Conservation (phyloP, 2,113 vertebrate species). For the Ictidomys tridecemlineatus region DNA sequence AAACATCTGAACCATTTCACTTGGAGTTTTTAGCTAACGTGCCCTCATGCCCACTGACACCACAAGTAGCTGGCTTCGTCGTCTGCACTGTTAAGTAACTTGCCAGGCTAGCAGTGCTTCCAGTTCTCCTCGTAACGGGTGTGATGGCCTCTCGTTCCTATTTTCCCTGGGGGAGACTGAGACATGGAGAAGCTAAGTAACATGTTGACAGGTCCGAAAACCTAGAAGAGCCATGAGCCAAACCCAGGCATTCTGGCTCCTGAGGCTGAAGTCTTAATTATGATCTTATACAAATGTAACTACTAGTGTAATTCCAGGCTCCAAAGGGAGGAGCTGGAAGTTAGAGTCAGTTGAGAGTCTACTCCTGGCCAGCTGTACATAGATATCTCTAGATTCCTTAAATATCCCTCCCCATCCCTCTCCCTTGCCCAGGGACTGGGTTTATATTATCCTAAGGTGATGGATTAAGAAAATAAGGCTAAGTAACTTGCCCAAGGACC, state of each 20-base stretch:
- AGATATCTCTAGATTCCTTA: background rate
- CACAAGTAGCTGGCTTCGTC: rapidly evolving
- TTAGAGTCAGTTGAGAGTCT: background rate
- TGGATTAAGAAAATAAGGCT: background rate
- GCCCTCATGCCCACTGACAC: background rate
- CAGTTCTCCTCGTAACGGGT: rapidly evolving
- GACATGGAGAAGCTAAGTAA: background rate
- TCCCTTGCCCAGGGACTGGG: background rate
- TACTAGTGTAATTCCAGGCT: background rate
- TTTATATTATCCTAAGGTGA: background rate
- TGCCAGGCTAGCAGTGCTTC: too few relatives aligned
- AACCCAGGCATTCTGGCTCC: background rate
- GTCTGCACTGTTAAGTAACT: too few relatives aligned
- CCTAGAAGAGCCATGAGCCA: background rate
- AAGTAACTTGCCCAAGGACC: background rate
- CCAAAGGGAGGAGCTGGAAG: background rate
- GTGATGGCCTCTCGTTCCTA: background rate
- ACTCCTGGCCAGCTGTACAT: background rate
- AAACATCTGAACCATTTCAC: background rate
- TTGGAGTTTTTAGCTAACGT: background rate
- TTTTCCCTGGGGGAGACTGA: background rate
- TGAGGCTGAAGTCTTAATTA: background rate
- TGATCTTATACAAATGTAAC: background rate
- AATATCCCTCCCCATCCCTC: background rate
- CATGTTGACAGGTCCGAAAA: background rate